phyloP scores from a whole-genome alignment of 2,888 invertebrate species.

The Eulithis testata region DNA sequence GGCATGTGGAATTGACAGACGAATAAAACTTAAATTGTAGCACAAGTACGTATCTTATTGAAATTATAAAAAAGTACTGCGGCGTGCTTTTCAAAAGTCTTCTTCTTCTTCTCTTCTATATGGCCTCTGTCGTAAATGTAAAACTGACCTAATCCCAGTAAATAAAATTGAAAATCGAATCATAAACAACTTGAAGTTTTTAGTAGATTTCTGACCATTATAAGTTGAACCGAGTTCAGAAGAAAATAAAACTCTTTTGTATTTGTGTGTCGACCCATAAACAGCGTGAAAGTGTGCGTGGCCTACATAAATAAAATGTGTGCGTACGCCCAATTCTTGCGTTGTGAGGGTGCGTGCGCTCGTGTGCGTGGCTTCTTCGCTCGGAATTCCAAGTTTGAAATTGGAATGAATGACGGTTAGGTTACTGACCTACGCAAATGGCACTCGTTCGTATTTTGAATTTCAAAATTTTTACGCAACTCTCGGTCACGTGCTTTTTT shows the following conservation, averaged over 20 bases:
- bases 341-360: constrained; percentile 60
- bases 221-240: constrained; percentile 42
- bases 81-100: too few species aligned
- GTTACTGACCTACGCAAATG: constrained; percentile 77
- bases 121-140: too few species aligned
- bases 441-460: constrained; percentile 40
- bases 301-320: constrained; percentile 69
- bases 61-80: too few species aligned
- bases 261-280: constrained; percentile 72
- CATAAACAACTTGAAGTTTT: neutral
- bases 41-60: too few species aligned
- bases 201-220: constrained; percentile 4
- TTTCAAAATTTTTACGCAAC: constrained; percentile 34
- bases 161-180: neutral
- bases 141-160: too few species aligned
- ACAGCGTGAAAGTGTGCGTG: constrained; percentile 64
- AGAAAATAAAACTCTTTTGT: constrained; percentile 50
- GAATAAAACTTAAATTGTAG: too few species aligned
- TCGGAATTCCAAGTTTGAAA: constrained; percentile 81
- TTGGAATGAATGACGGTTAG: constrained; percentile 82
- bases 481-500: constrained; percentile 9
- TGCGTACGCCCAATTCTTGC: constrained; percentile 57
- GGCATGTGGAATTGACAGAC: neutral
- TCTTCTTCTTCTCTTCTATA: too few species aligned
- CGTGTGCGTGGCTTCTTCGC: constrained; percentile 78